Evolutionary conservation across 2,888 invertebrate genomes (phyloP), one percentile per base, ranked within the genome.

Genomic region (Aphelenchoides bicaudatus): DNA sequence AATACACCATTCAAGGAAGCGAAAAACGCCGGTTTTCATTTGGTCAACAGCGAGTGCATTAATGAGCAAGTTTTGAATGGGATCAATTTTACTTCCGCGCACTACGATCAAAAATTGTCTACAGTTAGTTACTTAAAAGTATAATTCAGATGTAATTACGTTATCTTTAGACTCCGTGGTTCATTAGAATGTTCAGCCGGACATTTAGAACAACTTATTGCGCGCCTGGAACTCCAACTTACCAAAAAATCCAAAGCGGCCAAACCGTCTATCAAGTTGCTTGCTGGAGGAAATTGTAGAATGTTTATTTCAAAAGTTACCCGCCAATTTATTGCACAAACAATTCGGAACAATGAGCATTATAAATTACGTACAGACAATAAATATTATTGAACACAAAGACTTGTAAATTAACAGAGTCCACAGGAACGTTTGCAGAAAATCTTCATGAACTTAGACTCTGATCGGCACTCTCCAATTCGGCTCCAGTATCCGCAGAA

Each of bases 401-500:
- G n/a, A n/a, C n/a, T n/a, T n/a, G n/a, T n/a, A 43, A n/a, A 19
- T 6, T 43, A 43, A 43, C 63, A 63, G 19, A 43, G 46, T 34
- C 61, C 68, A 31, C 68, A 67, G 23, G 71, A 67, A 47, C 57
- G 55, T 34, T 56, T 49, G 39, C 68, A 67, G 59, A 72, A 67
- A 10, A 71, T 38, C 59, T 78, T 78, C 79, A 79, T 79, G 58
- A 79, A 79, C 62, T 78, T 79, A 46, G 74, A 73, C 59, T 79
- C 79, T 39, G 66, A 69, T 38, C 73, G 66, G 61, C 79, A 79
- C 57, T 79, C 78, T 30, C 72, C 79, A 56, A 79, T 79, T 58
- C 70, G 70, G 1, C 78, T 74, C 79, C 79, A 79, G 51, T 79
- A 79, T 27, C 75, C 71, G 61, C 79, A 79, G 73, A 79, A 79